These are phyloP conservation scores for Cyclina sinensis DNA, from an alignment of 1,140 invertebrate species.

Conservation along the genomic window DNA sequence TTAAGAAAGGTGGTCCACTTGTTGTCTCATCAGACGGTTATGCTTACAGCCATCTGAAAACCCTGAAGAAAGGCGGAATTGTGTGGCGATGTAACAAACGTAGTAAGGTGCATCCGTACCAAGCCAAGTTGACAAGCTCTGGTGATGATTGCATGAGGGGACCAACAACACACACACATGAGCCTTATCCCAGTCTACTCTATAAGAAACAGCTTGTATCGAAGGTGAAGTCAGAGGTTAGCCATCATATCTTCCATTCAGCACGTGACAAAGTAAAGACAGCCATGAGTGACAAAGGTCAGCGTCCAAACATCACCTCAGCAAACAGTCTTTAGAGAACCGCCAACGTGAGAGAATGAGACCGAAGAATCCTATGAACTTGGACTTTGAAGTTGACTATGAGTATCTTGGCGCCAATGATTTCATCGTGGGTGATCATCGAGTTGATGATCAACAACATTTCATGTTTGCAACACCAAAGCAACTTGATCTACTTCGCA, in stretches of 20 bases:
- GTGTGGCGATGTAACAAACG: not conserved
- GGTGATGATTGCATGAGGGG: not conserved
- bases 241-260: not conserved
- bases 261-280: not conserved
- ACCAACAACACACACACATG: not conserved
- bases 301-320: not conserved
- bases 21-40: no score
- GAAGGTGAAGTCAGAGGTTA: not conserved
- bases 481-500: conserved; percentile 22
- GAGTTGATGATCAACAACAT: conserved; percentile 39
- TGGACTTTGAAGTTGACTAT: not conserved
- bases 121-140: not conserved
- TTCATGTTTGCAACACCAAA: conserved; percentile 40
- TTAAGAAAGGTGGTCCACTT: no score
- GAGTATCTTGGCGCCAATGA: conserved; percentile 1
- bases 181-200: conserved; percentile 3
- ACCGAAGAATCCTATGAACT: no score
- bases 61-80: not conserved
- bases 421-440: conserved; percentile 38
- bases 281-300: not conserved
- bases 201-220: not conserved
- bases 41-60: no score
- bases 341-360: not conserved
- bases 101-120: not conserved
- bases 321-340: not conserved